These are phyloP conservation scores for Acronicta aceris DNA, from an alignment of 2,888 invertebrate species.

Conservation along the genomic window DNA sequence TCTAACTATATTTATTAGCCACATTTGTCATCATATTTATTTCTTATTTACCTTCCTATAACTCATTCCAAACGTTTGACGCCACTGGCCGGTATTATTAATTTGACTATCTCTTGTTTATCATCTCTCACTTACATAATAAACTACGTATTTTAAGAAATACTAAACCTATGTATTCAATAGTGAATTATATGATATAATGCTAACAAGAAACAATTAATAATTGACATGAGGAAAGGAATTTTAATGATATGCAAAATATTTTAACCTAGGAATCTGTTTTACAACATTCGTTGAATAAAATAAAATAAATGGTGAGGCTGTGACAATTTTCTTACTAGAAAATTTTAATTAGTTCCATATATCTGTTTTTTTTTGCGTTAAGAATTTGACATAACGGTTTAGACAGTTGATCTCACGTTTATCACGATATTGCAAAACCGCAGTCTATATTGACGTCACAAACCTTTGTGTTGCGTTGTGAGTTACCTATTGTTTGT, in stretches of 20 bases:
- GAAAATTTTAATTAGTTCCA: neutral
- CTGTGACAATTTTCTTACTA: slow-evolving; percentile 24
- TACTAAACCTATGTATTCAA: slow-evolving; percentile 31
- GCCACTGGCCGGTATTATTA: slow-evolving; percentile 29
- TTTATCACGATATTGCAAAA: slow-evolving; percentile 53
- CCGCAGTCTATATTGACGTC: slow-evolving; percentile 62
- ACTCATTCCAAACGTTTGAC: slow-evolving; percentile 26
- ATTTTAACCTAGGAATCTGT: slow-evolving; percentile 28
- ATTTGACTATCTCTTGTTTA: slow-evolving; percentile 45
- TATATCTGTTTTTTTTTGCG: slow-evolving; percentile 5
- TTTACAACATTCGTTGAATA: slow-evolving; percentile 20
- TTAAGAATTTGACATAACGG: slow-evolving; percentile 15
- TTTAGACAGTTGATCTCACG: slow-evolving; percentile 41
- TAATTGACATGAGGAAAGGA: slow-evolving; percentile 41
- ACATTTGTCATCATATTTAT: slow-evolving; percentile 44
- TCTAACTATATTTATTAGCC: slow-evolving; percentile 41
- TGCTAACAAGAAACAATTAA: slow-evolving; percentile 41
- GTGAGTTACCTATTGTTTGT: slow-evolving; percentile 53
- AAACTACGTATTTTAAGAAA: slow-evolving; percentile 22
- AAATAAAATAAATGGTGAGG: neutral
- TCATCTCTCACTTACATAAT: slow-evolving; percentile 48
- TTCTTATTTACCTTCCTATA: slow-evolving; percentile 30
- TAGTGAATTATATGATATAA: slow-evolving; percentile 23
- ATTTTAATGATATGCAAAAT: slow-evolving; percentile 44
- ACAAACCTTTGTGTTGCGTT: slow-evolving; percentile 58